A percentile compares a stretch with the other conserved stretches of the same genome.
phyloP scores from a whole-genome alignment of 2,797 vertebrate genomes.

The Lagorchestes hirsutus region DNA sequence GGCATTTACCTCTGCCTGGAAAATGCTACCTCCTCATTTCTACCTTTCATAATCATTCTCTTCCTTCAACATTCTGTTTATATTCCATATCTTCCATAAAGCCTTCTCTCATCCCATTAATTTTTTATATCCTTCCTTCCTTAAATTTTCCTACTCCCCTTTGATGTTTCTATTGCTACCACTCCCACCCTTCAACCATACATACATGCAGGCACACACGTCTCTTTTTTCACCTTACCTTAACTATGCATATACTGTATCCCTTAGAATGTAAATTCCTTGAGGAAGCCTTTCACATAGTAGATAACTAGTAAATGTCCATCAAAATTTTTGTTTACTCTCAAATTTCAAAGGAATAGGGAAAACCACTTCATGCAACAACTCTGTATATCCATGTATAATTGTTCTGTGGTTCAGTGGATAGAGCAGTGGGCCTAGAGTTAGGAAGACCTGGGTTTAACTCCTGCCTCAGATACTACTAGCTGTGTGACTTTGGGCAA shows the following conservation, averaged over 20 bases:
- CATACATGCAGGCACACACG: too few relatives aligned
- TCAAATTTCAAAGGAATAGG: constrained; percentile 58
- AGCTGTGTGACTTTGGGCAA: background rate
- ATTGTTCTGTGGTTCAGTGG: background rate
- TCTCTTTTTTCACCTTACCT: background rate
- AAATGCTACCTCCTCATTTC: too few relatives aligned
- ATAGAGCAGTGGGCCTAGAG: background rate
- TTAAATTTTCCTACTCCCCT: background rate
- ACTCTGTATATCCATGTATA: constrained; percentile 17
- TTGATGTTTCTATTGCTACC: background rate
- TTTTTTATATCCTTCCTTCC: background rate
- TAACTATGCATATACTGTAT: background rate
- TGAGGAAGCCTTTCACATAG: background rate
- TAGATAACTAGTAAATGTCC: constrained; percentile 36
- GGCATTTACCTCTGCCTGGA: too few relatives aligned
- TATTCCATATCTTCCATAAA: background rate
- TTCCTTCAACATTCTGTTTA: background rate
- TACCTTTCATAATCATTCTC: background rate
- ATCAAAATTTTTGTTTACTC: constrained; percentile 51
- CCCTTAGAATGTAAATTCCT: background rate
- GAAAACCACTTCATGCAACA: constrained; percentile 61
- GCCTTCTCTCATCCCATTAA: background rate
- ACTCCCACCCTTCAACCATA: background rate
- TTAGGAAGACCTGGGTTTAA: background rate
- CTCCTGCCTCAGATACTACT: background rate